These are phyloP conservation scores for Drosophila biarmipes DNA, from an alignment of 1,140 invertebrate genomes.

Conservation along the genomic window DNA sequence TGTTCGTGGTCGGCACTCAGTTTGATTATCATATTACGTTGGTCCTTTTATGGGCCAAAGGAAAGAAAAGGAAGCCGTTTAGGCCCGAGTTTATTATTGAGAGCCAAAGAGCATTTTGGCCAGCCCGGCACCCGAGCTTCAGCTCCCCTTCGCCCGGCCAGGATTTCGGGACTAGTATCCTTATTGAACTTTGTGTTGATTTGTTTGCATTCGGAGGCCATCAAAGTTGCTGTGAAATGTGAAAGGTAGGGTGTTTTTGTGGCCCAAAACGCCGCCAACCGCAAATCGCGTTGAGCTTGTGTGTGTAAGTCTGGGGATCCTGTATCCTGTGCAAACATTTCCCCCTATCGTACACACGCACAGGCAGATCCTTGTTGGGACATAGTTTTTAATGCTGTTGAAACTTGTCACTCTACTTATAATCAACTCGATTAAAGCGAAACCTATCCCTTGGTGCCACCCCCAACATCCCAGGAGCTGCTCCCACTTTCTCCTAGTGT, in stretches of 20 bases:
- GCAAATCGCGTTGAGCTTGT: slow-evolving; percentile 21
- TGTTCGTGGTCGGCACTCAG: slow-evolving; percentile 59
- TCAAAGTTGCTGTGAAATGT: slow-evolving; percentile 17
- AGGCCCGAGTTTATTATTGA: slow-evolving; percentile 27
- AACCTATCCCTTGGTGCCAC: slow-evolving; percentile 14
- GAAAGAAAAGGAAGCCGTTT: slow-evolving; percentile 41
- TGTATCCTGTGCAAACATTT: slow-evolving; percentile 23
- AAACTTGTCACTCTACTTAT: slow-evolving; percentile 50
- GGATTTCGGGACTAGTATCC: slow-evolving; percentile 8
- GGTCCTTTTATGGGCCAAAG: slow-evolving; percentile 50
- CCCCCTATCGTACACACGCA: slow-evolving; percentile 4
- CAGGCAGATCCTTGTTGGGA: neutral
- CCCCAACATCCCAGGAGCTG: neutral
- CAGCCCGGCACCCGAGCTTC: neutral
- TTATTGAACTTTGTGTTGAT: slow-evolving; percentile 38
- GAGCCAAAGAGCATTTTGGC: slow-evolving; percentile 31
- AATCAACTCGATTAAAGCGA: slow-evolving; percentile 52
- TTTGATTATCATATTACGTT: slow-evolving; percentile 79
- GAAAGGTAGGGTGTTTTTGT: slow-evolving; percentile 1
- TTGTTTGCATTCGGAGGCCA: slow-evolving; percentile 37
- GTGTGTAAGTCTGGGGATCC: slow-evolving; percentile 3
- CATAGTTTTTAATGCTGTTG: slow-evolving; percentile 35
- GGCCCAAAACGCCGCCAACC: neutral
- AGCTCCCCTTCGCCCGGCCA: too few species aligned
- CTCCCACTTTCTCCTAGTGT: slow-evolving; percentile 6